Evolutionary conservation across 2,888 invertebrate species (phyloP), one percentile per base, ranked within the genome.

Genomic region (Cataglyphis cursor): DNA sequence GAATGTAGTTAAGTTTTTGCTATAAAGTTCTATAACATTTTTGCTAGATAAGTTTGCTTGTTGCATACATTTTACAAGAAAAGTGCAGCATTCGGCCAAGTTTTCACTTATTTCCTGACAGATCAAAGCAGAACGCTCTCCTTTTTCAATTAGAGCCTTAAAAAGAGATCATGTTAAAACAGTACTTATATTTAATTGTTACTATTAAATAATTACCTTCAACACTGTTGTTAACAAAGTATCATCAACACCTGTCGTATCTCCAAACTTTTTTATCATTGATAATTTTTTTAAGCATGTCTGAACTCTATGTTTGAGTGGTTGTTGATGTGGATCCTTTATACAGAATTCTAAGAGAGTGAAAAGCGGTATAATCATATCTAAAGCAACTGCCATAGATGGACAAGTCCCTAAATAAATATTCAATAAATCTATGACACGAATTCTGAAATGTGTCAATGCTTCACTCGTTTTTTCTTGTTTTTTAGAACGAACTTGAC

Each of bases 341-440:
- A 97, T 96, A 86, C 97, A 96, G 92, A 96, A 97, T 93, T 97
- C 97, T 1, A 97, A 94, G 90, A 97, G 96, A 88, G 96, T 96
- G 65, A 97, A 96, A 1, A 97, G 94, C 0, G 97, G 96, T 9
- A 97, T 95, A 90, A 97, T 96, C 95, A 97, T 96, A 89, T 97
- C 97, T 62, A 97, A 94, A 81, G 96, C 96, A 38, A 97, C 95
- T 57, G 96, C 95, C 96, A 97, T 96, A 0, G 96, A 96, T 0
- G 97, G 97, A 72, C 96, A 96, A 31, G 96, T 96, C 89, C 97
- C 97, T 54, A 97, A 93, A 93, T 97, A 97, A 88, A 96, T 97
- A 90, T 97, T 97, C 21, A 97, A 95, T 68, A 98, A 95, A 95
- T 97, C 97, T 54, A 97, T 95, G n/a, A 97, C 97, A 86, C 97